A percentile compares a stretch with the other conserved stretches of the same genome.
These are phyloP conservation scores for Megaustenia siamemsis DNA, from an alignment of 2,888 invertebrate genomes.

Conservation along the genomic window DNA sequence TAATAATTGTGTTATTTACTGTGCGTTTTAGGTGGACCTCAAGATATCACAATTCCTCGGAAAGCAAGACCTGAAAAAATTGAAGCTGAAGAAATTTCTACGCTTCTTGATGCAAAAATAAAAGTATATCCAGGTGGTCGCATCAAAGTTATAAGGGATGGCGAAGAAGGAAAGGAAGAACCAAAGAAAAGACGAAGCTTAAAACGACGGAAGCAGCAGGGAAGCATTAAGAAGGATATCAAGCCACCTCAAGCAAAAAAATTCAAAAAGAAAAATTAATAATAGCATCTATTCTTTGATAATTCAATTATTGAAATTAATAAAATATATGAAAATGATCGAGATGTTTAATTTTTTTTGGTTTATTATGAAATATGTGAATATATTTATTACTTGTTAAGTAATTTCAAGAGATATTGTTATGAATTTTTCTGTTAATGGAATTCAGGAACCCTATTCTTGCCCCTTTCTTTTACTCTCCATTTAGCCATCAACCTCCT, in stretches of 20 bases:
- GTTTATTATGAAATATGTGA: too few species aligned
- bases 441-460: too few species aligned
- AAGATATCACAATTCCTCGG: slow-evolving; percentile 59
- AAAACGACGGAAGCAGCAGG: background rate
- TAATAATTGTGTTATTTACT: background rate
- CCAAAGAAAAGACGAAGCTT: background rate
- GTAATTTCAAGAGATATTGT: too few species aligned
- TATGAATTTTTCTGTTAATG: too few species aligned
- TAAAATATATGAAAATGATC: too few species aligned
- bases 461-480: too few species aligned
- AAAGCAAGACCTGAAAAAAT: slow-evolving; percentile 19
- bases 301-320: too few species aligned
- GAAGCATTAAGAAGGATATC: background rate
- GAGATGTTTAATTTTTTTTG: too few species aligned
- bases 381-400: too few species aligned
- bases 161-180: slow-evolving; percentile 25
- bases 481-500: too few species aligned
- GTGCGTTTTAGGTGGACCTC: slow-evolving; percentile 43
- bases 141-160: slow-evolving; percentile 45
- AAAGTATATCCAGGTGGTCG: slow-evolving; percentile 63
- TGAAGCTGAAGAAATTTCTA: slow-evolving; percentile 72
- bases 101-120: slow-evolving; percentile 70
- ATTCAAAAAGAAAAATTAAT: background rate
- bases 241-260: slow-evolving; percentile 26
- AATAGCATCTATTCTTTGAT: too few species aligned